Percentiles rank a stretch among this genome's conserved stretches.
phyloP scores from a whole-genome alignment of 2,888 invertebrate genomes.

The Dermolepida albohirtum region DNA sequence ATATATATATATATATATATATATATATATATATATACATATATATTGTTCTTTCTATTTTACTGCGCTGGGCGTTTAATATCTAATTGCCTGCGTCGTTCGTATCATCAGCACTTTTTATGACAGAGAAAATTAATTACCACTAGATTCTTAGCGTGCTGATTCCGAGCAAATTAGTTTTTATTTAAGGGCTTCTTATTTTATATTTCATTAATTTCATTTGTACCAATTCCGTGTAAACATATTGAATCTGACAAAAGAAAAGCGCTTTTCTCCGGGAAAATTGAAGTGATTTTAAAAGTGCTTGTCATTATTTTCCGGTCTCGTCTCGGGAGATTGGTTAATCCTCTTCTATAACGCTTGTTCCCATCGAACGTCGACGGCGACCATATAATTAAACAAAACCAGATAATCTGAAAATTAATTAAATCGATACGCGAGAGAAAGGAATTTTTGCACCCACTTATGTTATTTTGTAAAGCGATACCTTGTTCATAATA shows the following conservation, averaged over 20 bases:
- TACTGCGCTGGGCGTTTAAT: slow-evolving; percentile 28
- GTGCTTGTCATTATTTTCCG: slow-evolving; percentile 12
- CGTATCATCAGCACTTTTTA: slow-evolving; percentile 41
- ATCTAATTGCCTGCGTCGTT: slow-evolving; percentile 38
- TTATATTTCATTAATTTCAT: slow-evolving; percentile 32
- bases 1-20: slow-evolving; percentile 10
- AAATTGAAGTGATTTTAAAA: slow-evolving; percentile 15
- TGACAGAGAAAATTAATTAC: slow-evolving; percentile 42
- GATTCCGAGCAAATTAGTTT: slow-evolving; percentile 41
- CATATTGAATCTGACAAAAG: slow-evolving; percentile 27
- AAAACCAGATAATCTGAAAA: too few relatives aligned
- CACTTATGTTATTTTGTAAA: too few relatives aligned
- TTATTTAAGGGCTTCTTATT: slow-evolving; percentile 34
- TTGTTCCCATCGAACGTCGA: neutral
- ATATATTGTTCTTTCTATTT: slow-evolving; percentile 23
- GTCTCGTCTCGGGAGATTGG: neutral
- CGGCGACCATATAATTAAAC: too few relatives aligned
- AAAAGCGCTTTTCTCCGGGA: slow-evolving; percentile 4
- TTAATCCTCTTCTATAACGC: slow-evolving; percentile 11
- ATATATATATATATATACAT: slow-evolving; percentile 13
- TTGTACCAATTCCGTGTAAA: neutral
- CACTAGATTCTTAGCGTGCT: slow-evolving; percentile 21
- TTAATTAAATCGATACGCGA: too few relatives aligned
- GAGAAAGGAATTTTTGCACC: too few relatives aligned
- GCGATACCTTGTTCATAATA: too few relatives aligned